Base-by-base conservation (phyloP, 2,888 invertebrate species). In the Drosophila silvestris region DNA sequence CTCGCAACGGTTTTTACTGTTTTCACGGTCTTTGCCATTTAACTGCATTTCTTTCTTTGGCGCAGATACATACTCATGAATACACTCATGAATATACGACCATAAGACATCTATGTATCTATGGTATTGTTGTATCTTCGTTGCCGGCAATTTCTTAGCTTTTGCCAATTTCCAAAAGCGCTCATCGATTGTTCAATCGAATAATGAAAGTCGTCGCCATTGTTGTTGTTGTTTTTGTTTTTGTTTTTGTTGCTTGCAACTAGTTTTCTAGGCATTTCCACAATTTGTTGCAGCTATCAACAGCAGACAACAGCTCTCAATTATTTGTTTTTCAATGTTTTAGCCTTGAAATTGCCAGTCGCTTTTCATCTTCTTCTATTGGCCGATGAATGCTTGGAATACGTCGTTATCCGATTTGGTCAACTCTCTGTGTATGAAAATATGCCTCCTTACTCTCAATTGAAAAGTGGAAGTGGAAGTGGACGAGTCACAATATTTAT, bases 161-260 rank as follows among this genome's bases (percentile, higher is more conserved):
- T 61, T 83, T 78, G 78, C 82, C 78, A 84, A 81, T 79, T 71
- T 77, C 73, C 52, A 71, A 71, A 81, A 80, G 61, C 65, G 67
- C 54, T 70, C 59, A 67, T 69, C 70, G 80, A 82, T 88, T 82
- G 84, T 83, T 80, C 85, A 85, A 85, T 85, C 83, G 70, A 87
- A 76, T 84, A 89, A 85, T 84, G 89, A 88, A 84, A 89, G 83
- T 83, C 53, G 84, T 76, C 47, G 53, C 32, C 33, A n/a, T 50
- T 56, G 54, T 61, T 54, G 53, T 41, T 62, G 39, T 50, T 44
- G 39, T 51, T 51, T 37, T n/a, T 53, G 35, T 32, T 57, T 52
- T 26, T 32, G n/a, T 56, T 44, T 50, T 22, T 60, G 63, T 41
- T 32, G 63, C 30, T 66, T 54, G 28, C 57, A 84, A 70, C 83